Evolutionary conservation across 1,140 invertebrate genomes (phyloP).

Genomic region (Phthorimaea operculella): DNA sequence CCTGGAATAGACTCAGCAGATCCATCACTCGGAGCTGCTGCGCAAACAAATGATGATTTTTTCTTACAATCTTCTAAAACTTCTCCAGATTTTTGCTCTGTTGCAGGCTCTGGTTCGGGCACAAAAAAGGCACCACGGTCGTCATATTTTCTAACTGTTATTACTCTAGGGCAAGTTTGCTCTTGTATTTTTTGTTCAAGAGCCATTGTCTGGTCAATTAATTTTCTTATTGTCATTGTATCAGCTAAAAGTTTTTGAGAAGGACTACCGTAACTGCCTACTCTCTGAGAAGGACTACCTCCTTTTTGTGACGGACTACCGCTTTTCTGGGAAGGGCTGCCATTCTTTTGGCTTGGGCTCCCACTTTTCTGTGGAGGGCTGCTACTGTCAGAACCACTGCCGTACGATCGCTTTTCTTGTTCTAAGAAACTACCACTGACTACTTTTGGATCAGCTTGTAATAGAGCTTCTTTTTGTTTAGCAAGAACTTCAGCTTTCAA

Average conservation of each 20-base stretch:
- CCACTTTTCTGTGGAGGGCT: conserved; percentile 64
- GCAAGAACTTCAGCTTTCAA: conserved; percentile 84
- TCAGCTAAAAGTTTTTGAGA: conserved; percentile 62
- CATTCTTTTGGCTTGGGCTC: conserved; percentile 57
- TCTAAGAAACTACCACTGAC: conserved; percentile 69
- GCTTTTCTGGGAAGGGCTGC: conserved; percentile 62
- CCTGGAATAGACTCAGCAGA: conserved; percentile 59
- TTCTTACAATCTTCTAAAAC: conserved; percentile 56
- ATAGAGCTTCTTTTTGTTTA: conserved; percentile 85
- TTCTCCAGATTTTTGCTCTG: conserved; percentile 30
- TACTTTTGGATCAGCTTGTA: conserved; percentile 71
- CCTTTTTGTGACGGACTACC: conserved; percentile 61
- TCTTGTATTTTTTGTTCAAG: conserved; percentile 58
- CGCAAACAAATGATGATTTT: conserved; percentile 64
- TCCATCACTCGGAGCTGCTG: conserved; percentile 65
- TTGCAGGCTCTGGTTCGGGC: conserved; percentile 33
- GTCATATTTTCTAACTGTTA: conserved; percentile 63
- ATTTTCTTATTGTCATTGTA: conserved; percentile 56
- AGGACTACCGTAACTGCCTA: conserved; percentile 68
- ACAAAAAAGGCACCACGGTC: conserved; percentile 64
- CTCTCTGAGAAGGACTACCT: conserved; percentile 49
- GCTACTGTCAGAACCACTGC: conserved; percentile 59
- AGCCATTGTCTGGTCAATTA: conserved; percentile 64
- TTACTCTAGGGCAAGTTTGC: conserved; percentile 49
- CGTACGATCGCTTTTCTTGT: conserved; percentile 64